phyloP scores from a whole-genome alignment of 2,113 vertebrate species.

The Dryoscopus gambensis region DNA sequence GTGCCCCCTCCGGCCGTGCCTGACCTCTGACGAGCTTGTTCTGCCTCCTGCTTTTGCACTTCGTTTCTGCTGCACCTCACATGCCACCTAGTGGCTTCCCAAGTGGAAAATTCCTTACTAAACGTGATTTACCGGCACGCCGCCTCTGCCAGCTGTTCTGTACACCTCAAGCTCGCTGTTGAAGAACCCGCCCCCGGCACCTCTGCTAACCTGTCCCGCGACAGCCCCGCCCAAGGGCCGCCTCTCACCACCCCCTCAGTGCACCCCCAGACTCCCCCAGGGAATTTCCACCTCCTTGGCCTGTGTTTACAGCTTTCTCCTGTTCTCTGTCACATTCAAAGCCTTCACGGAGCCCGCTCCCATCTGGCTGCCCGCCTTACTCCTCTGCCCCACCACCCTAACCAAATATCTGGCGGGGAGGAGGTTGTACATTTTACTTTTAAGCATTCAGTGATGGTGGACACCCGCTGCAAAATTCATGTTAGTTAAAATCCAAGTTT shows the following conservation, averaged over 20 bases:
- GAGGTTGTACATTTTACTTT: neutral
- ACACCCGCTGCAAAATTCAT: neutral
- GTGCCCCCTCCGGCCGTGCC: neutral
- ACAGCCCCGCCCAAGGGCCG: fast-evolving
- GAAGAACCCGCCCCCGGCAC: fast-evolving
- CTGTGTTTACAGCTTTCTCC: neutral
- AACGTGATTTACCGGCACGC: neutral
- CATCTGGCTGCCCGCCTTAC: neutral
- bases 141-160: fast-evolving
- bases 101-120: conserved; percentile 1
- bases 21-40: neutral
- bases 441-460: neutral
- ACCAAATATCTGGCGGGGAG: neutral
- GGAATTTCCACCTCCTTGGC: neutral
- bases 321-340: neutral
- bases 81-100: conserved; percentile 70
- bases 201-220: fast-evolving
- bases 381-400: neutral
- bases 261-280: neutral
- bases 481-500: neutral
- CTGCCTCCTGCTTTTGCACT: neutral
- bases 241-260: neutral
- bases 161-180: fast-evolving
- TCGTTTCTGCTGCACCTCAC: conserved; percentile 32
- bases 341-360: fast-evolving